Evolutionary conservation across 1,140 invertebrate species (phyloP).

Genomic region (silkworm (Bombyx mori)): DNA sequence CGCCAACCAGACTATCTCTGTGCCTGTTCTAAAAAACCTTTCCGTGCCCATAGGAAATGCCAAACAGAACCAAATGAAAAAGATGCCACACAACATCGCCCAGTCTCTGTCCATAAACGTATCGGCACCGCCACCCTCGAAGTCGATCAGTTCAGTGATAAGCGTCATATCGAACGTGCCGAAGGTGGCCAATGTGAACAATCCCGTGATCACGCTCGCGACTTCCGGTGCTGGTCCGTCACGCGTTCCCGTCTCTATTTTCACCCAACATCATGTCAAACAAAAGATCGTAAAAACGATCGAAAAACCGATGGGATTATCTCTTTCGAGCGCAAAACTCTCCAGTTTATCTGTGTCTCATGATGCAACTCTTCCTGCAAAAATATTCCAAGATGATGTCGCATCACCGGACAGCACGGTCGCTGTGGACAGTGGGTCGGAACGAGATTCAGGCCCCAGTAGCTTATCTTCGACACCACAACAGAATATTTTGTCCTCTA

Average conservation of each 20-base stretch:
- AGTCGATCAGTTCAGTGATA: slow-evolving; percentile 62
- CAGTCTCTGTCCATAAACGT: slow-evolving; percentile 46
- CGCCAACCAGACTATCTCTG: slow-evolving; percentile 74
- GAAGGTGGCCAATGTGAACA: slow-evolving; percentile 51
- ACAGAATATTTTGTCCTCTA: slow-evolving; percentile 29
- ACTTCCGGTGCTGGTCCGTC: slow-evolving; percentile 49
- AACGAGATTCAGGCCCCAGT: slow-evolving; percentile 30
- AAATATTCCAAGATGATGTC: slow-evolving; percentile 76
- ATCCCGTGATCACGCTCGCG: slow-evolving; percentile 53
- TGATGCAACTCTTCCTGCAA: slow-evolving; percentile 72
- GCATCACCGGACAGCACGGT: slow-evolving; percentile 72
- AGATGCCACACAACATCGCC: slow-evolving; percentile 58
- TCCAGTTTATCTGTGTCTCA: slow-evolving; percentile 72
- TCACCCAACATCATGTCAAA: slow-evolving; percentile 66
- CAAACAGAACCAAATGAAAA: slow-evolving; percentile 56
- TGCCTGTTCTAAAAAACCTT: slow-evolving; percentile 72
- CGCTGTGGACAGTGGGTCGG: slow-evolving; percentile 58
- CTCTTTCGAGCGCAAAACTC: slow-evolving; percentile 64
- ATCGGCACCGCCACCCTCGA: slow-evolving; percentile 50
- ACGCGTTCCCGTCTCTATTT: slow-evolving; percentile 56
- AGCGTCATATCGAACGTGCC: slow-evolving; percentile 64
- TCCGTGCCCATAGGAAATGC: slow-evolving; percentile 53
- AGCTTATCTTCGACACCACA: slow-evolving; percentile 28
- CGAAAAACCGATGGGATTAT: slow-evolving; percentile 70
- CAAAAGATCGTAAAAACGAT: slow-evolving; percentile 69